phyloP scores from a whole-genome alignment of 2,797 vertebrate genomes.

The Gallirallus australis region DNA sequence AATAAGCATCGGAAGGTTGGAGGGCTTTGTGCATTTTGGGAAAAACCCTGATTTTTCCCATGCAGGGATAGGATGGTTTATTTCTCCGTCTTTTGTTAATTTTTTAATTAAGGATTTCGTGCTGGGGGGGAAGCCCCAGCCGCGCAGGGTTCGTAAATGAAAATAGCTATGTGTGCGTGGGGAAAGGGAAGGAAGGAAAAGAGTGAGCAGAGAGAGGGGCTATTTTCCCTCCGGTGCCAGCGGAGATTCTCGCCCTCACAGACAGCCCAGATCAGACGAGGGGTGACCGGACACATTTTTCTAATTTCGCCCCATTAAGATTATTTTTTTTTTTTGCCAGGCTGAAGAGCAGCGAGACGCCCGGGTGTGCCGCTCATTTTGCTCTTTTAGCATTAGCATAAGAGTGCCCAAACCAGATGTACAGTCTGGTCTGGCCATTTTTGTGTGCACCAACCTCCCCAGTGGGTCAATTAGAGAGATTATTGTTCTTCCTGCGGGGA shows the following conservation, averaged over 20 bases:
- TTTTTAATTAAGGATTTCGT: neutral
- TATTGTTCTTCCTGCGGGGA: constrained; percentile 98
- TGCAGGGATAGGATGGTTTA: neutral
- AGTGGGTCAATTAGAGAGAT: constrained; percentile 99
- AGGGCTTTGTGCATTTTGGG: constrained; percentile 12
- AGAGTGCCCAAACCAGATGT: constrained; percentile 91
- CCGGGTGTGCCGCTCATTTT: constrained; percentile 55
- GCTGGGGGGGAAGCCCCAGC: neutral
- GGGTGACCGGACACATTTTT: neutral
- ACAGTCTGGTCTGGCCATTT: constrained; percentile 86
- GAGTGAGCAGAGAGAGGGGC: neutral
- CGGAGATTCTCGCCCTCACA: neutral
- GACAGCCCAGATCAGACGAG: neutral
- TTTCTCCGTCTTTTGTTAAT: neutral
- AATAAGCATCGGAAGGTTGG: neutral
- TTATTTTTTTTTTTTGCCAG: constrained; percentile 30
- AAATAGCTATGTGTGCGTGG: neutral
- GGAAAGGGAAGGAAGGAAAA: neutral
- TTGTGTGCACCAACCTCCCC: constrained; percentile 90
- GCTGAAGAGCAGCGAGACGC: constrained; percentile 14
- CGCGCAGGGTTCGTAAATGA: neutral
- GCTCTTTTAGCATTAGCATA: constrained; percentile 84
- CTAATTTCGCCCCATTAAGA: constrained; percentile 13
- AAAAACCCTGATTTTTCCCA: neutral
- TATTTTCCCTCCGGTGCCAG: neutral